A percentile compares a stretch with the other conserved stretches of the same genome.
These are phyloP conservation scores for Rhogogaster chlorosoma DNA, from an alignment of 2,888 invertebrate genomes.

Conservation along the genomic window DNA sequence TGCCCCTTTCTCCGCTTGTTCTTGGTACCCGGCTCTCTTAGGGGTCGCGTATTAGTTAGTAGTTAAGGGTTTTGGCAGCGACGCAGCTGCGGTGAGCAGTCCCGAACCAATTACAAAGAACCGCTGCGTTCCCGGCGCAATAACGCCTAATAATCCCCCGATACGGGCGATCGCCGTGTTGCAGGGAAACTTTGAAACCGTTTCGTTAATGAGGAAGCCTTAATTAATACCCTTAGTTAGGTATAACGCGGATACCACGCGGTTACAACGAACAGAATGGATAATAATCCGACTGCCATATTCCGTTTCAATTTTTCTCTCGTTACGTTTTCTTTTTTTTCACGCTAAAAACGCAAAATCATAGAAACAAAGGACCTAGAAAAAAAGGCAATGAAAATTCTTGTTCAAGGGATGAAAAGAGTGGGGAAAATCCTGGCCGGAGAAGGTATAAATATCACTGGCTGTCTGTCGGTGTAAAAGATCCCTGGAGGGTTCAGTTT, in stretches of 20 bases:
- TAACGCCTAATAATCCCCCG: conserved; percentile 48
- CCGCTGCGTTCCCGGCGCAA: conserved; percentile 58
- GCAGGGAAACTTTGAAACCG: conserved; percentile 39
- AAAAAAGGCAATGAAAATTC: not conserved
- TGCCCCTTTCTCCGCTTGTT: not conserved
- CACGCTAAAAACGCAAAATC: not conserved
- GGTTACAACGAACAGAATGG: not conserved
- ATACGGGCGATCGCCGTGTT: not conserved
- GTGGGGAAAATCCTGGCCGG: not conserved
- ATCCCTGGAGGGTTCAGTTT: conserved; percentile 27
- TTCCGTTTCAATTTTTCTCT: not conserved
- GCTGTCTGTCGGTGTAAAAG: not conserved
- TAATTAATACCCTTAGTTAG: not conserved
- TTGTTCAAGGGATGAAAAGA: not conserved
- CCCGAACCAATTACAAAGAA: conserved; percentile 74
- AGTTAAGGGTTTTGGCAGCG: conserved; percentile 53
- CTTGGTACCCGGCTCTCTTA: conserved; percentile 43
- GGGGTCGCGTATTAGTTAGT: conserved; percentile 53
- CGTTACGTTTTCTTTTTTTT: not conserved
- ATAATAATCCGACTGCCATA: not conserved
- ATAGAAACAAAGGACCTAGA: no score
- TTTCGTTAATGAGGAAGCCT: conserved; percentile 35
- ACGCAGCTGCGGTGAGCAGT: conserved; percentile 72
- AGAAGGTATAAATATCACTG: conserved; percentile 15
- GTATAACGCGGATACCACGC: not conserved